Evolutionary conservation across 2,113 vertebrate genomes (phyloP).

Genomic region (Elgaria multicarinata): DNA sequence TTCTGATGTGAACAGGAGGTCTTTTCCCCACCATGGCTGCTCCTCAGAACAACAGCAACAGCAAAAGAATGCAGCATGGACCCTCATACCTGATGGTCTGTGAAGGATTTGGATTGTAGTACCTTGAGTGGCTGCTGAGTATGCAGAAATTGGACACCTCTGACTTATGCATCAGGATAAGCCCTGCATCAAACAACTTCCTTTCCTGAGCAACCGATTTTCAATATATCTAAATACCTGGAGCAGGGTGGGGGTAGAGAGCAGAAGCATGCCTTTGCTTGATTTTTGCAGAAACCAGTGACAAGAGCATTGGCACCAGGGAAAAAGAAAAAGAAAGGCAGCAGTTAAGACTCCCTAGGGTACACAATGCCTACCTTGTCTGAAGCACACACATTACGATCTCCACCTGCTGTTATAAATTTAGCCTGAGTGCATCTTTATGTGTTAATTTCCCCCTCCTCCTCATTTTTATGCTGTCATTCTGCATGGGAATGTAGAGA

Average conservation of each 20-base stretch:
- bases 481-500: background rate
- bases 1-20: too few relatives aligned
- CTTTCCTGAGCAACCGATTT: background rate
- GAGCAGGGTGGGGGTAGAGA: background rate
- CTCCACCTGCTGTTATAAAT: background rate
- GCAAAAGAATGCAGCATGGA: too few relatives aligned
- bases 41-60: too few relatives aligned
- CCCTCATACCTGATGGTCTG: background rate
- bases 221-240: accelerated
- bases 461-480: accelerated
- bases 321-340: background rate
- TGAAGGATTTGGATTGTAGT: background rate
- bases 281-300: background rate
- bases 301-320: background rate
- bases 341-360: constrained; percentile 6
- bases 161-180: accelerated
- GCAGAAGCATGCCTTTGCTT: accelerated
- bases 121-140: accelerated
- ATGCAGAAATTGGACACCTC: background rate
- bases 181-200: background rate
- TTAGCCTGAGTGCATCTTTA: background rate
- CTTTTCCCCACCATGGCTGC: too few relatives aligned
- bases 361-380: background rate
- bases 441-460: background rate
- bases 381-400: accelerated